Conservation (phyloP, 53 echinoderm and acorn worm genomes). For the Antedon mediterranea region DNA sequence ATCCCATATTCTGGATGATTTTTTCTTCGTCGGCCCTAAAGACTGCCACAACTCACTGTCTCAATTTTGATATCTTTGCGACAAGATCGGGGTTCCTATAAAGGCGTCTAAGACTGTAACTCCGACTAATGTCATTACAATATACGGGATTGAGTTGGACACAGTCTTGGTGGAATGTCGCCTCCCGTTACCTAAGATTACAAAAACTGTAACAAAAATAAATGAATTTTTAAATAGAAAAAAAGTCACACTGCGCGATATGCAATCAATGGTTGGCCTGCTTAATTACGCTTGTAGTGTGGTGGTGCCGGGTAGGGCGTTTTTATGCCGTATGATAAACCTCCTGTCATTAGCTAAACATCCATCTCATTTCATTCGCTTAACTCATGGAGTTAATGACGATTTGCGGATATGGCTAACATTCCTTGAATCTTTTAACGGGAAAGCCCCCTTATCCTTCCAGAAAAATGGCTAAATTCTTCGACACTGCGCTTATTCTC, state of each 20-base stretch:
- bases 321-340: too few species aligned
- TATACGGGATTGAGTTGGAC: neutral
- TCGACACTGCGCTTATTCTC: slow-evolving; percentile 10
- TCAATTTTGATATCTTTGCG: neutral
- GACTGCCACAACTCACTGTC: neutral
- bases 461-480: slow-evolving; percentile 4
- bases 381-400: slow-evolving; percentile 10
- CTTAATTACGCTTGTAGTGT: too few species aligned
- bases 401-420: slow-evolving; percentile 21
- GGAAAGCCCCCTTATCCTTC: slow-evolving; percentile 6
- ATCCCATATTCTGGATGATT: too few species aligned
- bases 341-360: neutral
- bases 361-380: slow-evolving; percentile 12
- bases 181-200: too few species aligned
- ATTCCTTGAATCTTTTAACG: slow-evolving; percentile 22
- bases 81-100: neutral
- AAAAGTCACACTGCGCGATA: too few species aligned
- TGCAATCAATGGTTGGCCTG: too few species aligned
- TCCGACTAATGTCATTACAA: neutral
- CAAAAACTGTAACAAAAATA: too few species aligned
- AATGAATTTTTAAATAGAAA: too few species aligned
- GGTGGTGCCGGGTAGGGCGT: too few species aligned
- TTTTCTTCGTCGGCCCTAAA: too few species aligned
- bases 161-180: too few species aligned
- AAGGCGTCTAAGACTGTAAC: neutral